Base-by-base conservation (phyloP, 64 coral and sea anemone species). In the Astreopora myriophthalma region DNA sequence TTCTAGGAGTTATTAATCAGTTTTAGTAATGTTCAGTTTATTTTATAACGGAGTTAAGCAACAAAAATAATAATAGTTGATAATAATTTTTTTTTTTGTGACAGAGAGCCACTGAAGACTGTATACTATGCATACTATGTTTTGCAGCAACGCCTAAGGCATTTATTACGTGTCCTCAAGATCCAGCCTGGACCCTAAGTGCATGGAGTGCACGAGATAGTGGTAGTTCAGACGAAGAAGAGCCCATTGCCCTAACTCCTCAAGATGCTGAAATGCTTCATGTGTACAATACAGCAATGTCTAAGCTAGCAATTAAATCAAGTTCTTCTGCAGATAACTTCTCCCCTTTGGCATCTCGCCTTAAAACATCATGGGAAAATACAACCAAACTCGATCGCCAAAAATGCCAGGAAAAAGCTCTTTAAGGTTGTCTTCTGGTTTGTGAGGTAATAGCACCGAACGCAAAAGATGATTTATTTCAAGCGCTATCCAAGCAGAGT, bases 401-500 rank as follows among this genome's bases (percentile, higher is more conserved):
- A 44, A 70, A 74, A 34, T 42, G 75, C 57, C 55, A 29, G 11
- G 20, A 75, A 48, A 85, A 85, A 60, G 90, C 80, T 76, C 23
- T 46, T 16, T 6, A 86, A 67, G 91, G 82, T 78, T 94, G 92
- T 31, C 71, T 86, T 52, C 16, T 88, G 14, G 67, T 94, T 34
- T 94, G 85, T 67, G 75, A 73, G 16, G 72, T 89, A 63, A 14
- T 94, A 73, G 92, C 76, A 28, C 92, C 92, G 58, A 88, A 94
- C 68, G 35, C 91, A 68, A 60, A n/a, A 13, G 75, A 68, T 69
- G 63, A 87, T 24, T 80, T 87, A 76, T 79, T 79, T 77, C 46
- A 93, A 23, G 35, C 57, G 31, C 38, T 86, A 32, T 71, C 34
- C 3, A 19, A 87, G 36, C 34, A 17, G 34, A 74, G 33, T 38